Percentiles rank a stretch among this genome's conserved stretches.
Conservation (phyloP, 2,113 vertebrate genomes). For the Falcunculus frontatus region DNA sequence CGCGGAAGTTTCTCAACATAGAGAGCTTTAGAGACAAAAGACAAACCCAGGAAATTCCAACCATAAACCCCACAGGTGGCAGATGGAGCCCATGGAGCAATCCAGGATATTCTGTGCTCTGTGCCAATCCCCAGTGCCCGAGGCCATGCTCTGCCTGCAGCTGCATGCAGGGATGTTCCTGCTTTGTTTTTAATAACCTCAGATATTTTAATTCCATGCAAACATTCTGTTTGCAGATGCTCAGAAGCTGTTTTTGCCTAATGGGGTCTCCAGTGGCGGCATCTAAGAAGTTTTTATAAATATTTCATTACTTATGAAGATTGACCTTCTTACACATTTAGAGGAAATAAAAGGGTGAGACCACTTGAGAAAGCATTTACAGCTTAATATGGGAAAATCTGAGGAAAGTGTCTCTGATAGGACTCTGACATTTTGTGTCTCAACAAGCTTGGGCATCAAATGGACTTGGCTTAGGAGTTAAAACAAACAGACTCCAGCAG, state of each 20-base stretch:
- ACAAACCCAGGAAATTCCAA: background rate
- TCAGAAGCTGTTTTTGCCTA: background rate
- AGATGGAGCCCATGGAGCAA: background rate
- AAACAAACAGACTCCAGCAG: background rate
- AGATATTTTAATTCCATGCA: background rate
- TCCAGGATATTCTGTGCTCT: background rate
- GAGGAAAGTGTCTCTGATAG: background rate
- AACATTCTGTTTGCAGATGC: background rate
- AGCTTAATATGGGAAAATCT: background rate
- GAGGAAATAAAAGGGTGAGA: background rate
- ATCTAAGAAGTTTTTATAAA: conserved; percentile 10
- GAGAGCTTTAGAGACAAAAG: background rate
- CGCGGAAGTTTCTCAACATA: background rate
- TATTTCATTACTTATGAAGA: conserved; percentile 1
- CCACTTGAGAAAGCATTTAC: background rate
- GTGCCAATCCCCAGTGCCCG: accelerated
- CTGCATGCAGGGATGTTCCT: accelerated
- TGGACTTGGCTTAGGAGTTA: background rate
- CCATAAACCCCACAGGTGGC: background rate
- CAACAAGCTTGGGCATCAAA: background rate
- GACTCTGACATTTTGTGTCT: background rate
- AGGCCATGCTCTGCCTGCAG: background rate
- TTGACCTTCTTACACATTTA: conserved; percentile 9
- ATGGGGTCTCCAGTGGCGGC: background rate
- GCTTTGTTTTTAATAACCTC: background rate